Evolutionary conservation across 2,797 vertebrate species (phyloP).

Genomic region (Gymnopithys bicolor): DNA sequence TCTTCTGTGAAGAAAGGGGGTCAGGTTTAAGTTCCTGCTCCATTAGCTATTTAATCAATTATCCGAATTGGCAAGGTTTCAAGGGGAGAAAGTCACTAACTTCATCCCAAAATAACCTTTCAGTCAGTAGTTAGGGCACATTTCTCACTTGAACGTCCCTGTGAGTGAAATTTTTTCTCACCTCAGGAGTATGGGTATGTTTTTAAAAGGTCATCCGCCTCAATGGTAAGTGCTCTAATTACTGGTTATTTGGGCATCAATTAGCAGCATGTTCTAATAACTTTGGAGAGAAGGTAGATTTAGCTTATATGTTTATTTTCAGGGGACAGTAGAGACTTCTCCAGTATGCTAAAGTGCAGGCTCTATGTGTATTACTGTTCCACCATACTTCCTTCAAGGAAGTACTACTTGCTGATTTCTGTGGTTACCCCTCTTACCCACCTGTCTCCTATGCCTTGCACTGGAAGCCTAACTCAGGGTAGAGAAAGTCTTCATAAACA

Average conservation of each 20-base stretch:
- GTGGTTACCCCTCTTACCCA: neutral
- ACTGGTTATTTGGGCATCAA: neutral
- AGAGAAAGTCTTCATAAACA: neutral
- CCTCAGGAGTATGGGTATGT: neutral
- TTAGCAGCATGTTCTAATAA: neutral
- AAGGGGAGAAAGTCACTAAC: constrained; percentile 2
- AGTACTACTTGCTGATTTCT: neutral
- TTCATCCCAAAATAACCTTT: constrained; percentile 46
- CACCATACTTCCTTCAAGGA: neutral
- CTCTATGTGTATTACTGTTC: rapidly evolving
- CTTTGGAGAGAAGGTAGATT: neutral
- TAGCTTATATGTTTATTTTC: neutral
- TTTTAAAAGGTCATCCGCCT: constrained; percentile 22
- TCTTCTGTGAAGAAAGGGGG: constrained; percentile 12
- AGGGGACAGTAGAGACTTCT: neutral
- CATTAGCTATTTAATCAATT: constrained; percentile 62
- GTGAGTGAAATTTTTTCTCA: neutral
- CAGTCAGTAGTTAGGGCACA: neutral
- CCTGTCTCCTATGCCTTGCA: neutral
- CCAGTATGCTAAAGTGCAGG: neutral
- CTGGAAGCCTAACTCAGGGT: neutral
- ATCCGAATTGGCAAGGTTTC: constrained; percentile 46
- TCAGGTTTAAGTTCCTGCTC: constrained; percentile 36
- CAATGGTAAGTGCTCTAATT: constrained; percentile 15
- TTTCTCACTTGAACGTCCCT: neutral